Evolutionary conservation across 2,888 invertebrate species (phyloP), one percentile per base, ranked within the genome.

Genomic region (Microplitis manilae): DNA sequence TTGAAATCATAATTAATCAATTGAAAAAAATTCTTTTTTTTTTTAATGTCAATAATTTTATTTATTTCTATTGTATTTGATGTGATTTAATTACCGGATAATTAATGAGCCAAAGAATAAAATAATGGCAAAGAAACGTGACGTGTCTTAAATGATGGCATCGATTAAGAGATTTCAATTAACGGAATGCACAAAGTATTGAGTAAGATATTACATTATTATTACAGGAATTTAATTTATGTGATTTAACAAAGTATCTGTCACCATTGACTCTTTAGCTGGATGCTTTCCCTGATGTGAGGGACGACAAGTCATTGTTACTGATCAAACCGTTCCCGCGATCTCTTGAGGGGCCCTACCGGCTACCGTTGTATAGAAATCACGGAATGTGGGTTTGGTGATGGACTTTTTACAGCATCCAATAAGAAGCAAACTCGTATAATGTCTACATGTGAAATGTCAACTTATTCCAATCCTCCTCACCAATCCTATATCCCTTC

Each of bases 351-450:
- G 15, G 65, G 73, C 73, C 41, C 67, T 59, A 67, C 62, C 68
- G 75, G 82, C 86, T 86, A 85, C 84, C 76, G 83, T 79, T 38
- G 38, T 65, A 30, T 30, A 50, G 65, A 72, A 64, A 72, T 75
- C 65, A 65, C 72, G 85, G 87, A 86, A 88, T 87, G 87, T 87
- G 86, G 87, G 87, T 85, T 83, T 83, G 88, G 86, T 87, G 50
- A 50, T 50, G 50, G 8, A 50, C 50, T 50, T 50, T 50, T 50
- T 50, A 50, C 13, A 50, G 5, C 50, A 13, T 13, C 50, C 13
- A 13, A 13, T 50, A 30, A 30, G 30, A 30, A 30, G 50, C 50
- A 8, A 50, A 50, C 13, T 13, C 50, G 50, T 50, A 13, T 50
- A 50, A 8, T 50, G 13, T 50, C 8, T 67, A 77, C 15, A 69